phyloP scores from a whole-genome alignment of 1,140 invertebrate species.

The Vanessa atalanta region DNA sequence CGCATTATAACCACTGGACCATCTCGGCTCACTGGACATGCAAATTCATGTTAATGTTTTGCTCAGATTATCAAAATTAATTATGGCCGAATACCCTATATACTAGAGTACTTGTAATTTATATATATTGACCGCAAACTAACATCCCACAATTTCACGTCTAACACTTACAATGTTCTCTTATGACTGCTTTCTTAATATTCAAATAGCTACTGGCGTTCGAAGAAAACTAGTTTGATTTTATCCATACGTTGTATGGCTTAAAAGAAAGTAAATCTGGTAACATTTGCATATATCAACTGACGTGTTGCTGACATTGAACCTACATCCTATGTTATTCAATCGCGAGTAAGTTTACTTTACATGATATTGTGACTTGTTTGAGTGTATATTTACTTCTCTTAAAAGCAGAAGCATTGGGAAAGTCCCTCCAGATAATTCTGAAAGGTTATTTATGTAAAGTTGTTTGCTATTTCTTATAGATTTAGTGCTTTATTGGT shows the following conservation, averaged over 20 bases:
- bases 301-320: constrained; percentile 18
- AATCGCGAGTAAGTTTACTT: neutral
- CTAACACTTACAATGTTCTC: too few relatives aligned
- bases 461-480: too few relatives aligned
- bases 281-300: constrained; percentile 40
- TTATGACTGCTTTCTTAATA: neutral
- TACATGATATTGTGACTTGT: neutral
- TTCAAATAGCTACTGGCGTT: constrained; percentile 16
- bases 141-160: too few relatives aligned
- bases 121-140: too few relatives aligned
- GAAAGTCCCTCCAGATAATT: neutral
- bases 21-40: too few relatives aligned
- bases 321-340: neutral
- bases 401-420: neutral
- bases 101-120: too few relatives aligned
- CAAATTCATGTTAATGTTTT: too few relatives aligned
- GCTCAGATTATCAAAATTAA: too few relatives aligned
- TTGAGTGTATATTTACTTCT: neutral
- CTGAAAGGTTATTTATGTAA: too few relatives aligned
- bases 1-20: too few relatives aligned
- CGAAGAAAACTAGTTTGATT: constrained; percentile 36
- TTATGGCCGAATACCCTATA: too few relatives aligned
- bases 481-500: too few relatives aligned
- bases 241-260: neutral
- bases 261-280: constrained; percentile 44